Evolutionary conservation across 2,888 invertebrate species (phyloP), one percentile per base, ranked within the genome.

Genomic region (Lithophane leautieri): DNA sequence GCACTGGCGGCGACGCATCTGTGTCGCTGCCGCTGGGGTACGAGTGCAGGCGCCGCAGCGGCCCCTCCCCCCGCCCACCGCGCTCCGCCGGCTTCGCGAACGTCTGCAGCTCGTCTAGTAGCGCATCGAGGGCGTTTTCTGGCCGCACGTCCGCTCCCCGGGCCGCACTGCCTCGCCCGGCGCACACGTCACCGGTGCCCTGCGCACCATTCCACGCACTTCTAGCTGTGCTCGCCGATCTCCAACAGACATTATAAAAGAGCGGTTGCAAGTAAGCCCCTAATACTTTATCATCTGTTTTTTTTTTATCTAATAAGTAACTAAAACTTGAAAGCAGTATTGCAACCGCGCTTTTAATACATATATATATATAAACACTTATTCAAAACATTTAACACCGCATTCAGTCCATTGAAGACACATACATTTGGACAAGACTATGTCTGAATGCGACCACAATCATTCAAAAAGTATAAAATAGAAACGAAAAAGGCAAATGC

Each of bases 51-150:
- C 98, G 97, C 25, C 98, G 97, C 86, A 98, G 95, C 25, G 98
- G 97, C 22, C 97, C 97, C 62, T 97, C 94, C 52, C 89, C 90
- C 65, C 93, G 89, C 69, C 79, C 89, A 78, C 90, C 89, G 70
- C 91, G 90, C 85, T 90, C 90, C 76, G 91, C 85, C 70, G 98
- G 98, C 93, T 98, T 98, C 73, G 98, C 98, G 94, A 98, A 98
- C 52, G 98, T 98, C 95, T 99, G 98, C 86, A 99, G 97, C 95
- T 99, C 99, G 95, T 98, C 98, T 98, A 99, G 97, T 98, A 99
- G 96, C 97, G 98, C 98, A 98, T 99, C 99, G 98, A 99, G 98
- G 97, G 99, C 98, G 98, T 99, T 99, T 98, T 99, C 98, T 97
- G 98, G 97, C 97, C 98, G 97, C 96, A 93, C 80, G 80, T 95